A percentile compares a stretch with the other conserved stretches of the same genome.
phyloP scores from a whole-genome alignment of 2,113 vertebrate genomes.

The Pitta sordida region DNA sequence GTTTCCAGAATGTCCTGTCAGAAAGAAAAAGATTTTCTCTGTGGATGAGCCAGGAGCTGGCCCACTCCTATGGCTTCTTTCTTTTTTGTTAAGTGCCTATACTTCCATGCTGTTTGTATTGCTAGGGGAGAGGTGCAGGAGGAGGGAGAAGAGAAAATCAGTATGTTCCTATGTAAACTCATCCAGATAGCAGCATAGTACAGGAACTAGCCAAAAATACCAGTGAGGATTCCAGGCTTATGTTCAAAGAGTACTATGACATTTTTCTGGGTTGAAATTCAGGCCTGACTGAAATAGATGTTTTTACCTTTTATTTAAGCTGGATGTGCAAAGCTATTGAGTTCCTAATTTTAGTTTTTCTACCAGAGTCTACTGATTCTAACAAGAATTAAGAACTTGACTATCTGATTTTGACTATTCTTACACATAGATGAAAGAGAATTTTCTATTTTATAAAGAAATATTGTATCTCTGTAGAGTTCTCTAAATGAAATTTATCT shows the following conservation, averaged over 20 bases:
- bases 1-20: slow-evolving; percentile 8
- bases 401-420: neutral
- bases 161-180: slow-evolving; percentile 3
- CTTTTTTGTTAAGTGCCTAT: neutral
- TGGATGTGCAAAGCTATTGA: neutral
- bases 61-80: neutral
- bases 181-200: slow-evolving; percentile 20
- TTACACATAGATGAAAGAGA: neutral
- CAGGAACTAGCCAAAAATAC: slow-evolving; percentile 11
- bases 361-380: neutral
- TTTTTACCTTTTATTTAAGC: neutral
- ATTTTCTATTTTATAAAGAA: neutral
- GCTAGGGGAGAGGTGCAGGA: neutral
- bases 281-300: neutral
- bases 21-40: neutral
- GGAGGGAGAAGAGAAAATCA: neutral
- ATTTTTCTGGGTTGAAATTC: slow-evolving; percentile 11
- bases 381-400: neutral
- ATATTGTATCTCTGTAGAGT: neutral
- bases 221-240: neutral
- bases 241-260: neutral
- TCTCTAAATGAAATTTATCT: neutral
- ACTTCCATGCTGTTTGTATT: neutral
- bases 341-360: neutral
- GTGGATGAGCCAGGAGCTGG: neutral